phyloP scores from a whole-genome alignment of 2,888 invertebrate species.

The Corythucha ciliata region DNA sequence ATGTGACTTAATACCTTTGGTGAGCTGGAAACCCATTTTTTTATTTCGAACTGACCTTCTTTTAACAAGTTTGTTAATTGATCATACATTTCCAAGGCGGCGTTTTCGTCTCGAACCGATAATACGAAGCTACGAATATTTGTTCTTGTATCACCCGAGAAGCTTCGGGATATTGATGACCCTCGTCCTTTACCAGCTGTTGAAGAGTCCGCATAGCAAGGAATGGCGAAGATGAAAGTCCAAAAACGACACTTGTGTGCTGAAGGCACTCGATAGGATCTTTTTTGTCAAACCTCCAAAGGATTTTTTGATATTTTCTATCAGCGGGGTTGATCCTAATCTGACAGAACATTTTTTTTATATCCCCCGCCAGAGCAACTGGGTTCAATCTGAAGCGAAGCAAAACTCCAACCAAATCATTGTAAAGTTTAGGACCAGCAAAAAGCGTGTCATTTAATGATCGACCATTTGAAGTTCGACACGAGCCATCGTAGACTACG shows the following conservation, averaged over 20 bases:
- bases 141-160: neutral
- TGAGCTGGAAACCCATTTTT: too few species aligned
- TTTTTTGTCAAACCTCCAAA: slow-evolving; percentile 8
- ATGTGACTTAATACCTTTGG: too few species aligned
- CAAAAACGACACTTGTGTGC: slow-evolving; percentile 3
- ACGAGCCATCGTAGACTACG: too few species aligned
- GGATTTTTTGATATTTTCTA: slow-evolving; percentile 3
- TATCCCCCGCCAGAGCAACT: slow-evolving; percentile 2
- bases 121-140: too few species aligned
- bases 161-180: slow-evolving; percentile 3
- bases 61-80: too few species aligned
- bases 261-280: neutral
- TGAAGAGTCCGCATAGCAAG: slow-evolving; percentile 1
- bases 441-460: too few species aligned
- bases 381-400: slow-evolving; percentile 8
- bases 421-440: too few species aligned
- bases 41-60: too few species aligned
- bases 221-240: slow-evolving; percentile 8
- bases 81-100: too few species aligned
- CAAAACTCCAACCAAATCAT: too few species aligned
- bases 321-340: slow-evolving; percentile 5
- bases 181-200: slow-evolving; percentile 4
- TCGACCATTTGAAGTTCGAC: too few species aligned
- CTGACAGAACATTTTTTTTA: slow-evolving; percentile 8
- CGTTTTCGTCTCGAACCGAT: too few species aligned